phyloP scores from a whole-genome alignment of 2,113 vertebrate species.

The Pygoscelis antarcticus region DNA sequence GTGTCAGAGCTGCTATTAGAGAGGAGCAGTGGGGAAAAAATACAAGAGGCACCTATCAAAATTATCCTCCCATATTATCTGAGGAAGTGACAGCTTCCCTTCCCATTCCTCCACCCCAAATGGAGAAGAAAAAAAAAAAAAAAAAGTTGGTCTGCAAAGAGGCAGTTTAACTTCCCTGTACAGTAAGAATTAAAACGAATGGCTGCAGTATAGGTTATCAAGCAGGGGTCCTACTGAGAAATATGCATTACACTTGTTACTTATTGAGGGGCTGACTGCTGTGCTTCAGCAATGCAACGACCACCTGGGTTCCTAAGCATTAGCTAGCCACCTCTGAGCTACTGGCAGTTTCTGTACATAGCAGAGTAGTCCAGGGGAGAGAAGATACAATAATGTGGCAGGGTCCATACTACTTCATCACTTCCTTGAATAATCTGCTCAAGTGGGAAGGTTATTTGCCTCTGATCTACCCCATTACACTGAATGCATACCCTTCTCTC shows the following conservation, averaged over 20 bases:
- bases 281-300: background rate
- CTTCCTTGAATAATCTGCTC: background rate
- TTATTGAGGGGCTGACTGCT: background rate
- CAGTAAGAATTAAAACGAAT: background rate
- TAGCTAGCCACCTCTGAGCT: background rate
- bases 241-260: background rate
- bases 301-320: background rate
- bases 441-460: background rate
- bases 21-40: background rate
- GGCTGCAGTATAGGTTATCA: background rate
- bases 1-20: background rate
- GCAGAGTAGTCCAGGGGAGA: background rate
- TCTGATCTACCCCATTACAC: background rate
- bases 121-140: accelerated
- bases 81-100: background rate
- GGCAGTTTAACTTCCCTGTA: background rate
- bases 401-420: background rate
- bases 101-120: background rate
- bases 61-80: background rate
- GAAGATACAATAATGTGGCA: background rate
- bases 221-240: background rate
- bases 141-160: background rate
- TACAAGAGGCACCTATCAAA: background rate
- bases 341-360: background rate
- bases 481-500: background rate